phyloP scores from a whole-genome alignment of 2,888 invertebrate genomes.

The Leucophora obtusa region DNA sequence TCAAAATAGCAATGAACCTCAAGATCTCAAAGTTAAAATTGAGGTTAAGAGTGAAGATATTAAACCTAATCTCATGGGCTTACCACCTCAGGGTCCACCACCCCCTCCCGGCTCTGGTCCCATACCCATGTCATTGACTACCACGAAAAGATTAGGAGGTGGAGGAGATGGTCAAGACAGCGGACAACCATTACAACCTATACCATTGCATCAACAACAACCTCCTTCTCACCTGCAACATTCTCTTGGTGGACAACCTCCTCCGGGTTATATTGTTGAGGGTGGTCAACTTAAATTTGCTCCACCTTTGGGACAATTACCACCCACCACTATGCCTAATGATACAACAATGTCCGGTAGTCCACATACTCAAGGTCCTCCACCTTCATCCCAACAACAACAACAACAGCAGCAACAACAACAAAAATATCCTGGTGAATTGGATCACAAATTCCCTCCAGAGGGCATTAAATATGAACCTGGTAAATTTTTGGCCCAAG shows the following conservation, averaged over 20 bases:
- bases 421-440: slow-evolving; percentile 74
- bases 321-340: slow-evolving; percentile 70
- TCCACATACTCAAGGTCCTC: slow-evolving; percentile 59
- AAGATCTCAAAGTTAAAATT: slow-evolving; percentile 86
- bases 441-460: slow-evolving; percentile 76
- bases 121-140: slow-evolving; percentile 54
- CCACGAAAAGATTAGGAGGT: slow-evolving; percentile 18
- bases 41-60: slow-evolving; percentile 80
- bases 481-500: slow-evolving; percentile 74
- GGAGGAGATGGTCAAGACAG: slow-evolving; percentile 31
- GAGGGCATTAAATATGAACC: slow-evolving; percentile 74
- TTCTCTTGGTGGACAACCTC: slow-evolving; percentile 61
- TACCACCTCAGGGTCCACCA: slow-evolving; percentile 59
- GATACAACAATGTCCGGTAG: slow-evolving; percentile 65
- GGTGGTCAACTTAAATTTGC: slow-evolving; percentile 73
- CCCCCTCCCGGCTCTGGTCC: background rate
- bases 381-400: slow-evolving; percentile 67
- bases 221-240: slow-evolving; percentile 70
- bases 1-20: slow-evolving; percentile 82
- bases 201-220: slow-evolving; percentile 52
- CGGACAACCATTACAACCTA: slow-evolving; percentile 3
- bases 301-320: slow-evolving; percentile 66
- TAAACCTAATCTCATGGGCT: slow-evolving; percentile 71
- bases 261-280: slow-evolving; percentile 73
- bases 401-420: slow-evolving; percentile 6